Base-by-base conservation (phyloP, 2,888 invertebrate species). In the Acleris sparsana region DNA sequence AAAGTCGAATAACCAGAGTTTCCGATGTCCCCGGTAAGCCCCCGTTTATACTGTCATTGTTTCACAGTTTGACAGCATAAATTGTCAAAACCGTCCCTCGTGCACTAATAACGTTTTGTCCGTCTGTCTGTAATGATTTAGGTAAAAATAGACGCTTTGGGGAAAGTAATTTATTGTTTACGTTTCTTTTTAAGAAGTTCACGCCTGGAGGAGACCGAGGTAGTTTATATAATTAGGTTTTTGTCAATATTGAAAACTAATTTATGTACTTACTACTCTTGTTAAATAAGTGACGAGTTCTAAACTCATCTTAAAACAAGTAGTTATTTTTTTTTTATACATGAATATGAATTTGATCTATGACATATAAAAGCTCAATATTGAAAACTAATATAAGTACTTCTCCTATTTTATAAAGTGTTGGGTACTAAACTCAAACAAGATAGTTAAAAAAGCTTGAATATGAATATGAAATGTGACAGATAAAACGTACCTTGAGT, bases 101-200 rank as follows among this genome's bases (percentile, higher is more conserved):
- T 13, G 39, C 73, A 73, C 85, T 87, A 88, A 89, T 86, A 85
- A 87, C 80, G 79, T 85, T 88, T 86, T 87, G 87, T 88, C 82
- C 81, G 73, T 80, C 73, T 79, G 77, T 80, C 57, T 44, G 60
- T 58, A 61, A 69, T 62, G 69, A 61, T 68, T 61, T 63, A 52
- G 58, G 61, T 66, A 67, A 68, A 69, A 71, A 68, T 69, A 66
- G 67, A 64, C 53, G 39, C 22, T 56, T 43, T 22, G 67, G 63
- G 61, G 68, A 57, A 62, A 62, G 63, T 62, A 59, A 68, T 67
- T 63, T 62, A 69, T 62, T 59, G 61, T 56, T 66, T 57, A n/a
- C 25, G 22, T 62, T 57, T 20, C 39, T 66, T 66, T 61, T 56
- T 53, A 53, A 62, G 56, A 61, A 53, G 53, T 53, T 64, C 60